phyloP scores from a whole-genome alignment of 2,888 invertebrate species.

The Chelonus formosanus region DNA sequence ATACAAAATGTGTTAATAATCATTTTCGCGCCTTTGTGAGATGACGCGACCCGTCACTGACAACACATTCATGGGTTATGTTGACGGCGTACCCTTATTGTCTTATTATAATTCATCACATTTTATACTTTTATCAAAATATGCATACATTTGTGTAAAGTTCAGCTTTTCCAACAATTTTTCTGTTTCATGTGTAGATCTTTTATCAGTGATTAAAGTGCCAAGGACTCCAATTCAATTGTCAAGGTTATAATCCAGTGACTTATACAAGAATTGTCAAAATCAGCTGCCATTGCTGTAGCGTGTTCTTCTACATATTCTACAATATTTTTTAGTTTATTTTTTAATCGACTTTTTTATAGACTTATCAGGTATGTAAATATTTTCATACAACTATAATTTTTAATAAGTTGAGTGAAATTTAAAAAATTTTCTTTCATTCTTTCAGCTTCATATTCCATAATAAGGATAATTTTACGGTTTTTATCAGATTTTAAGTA shows the following conservation, averaged over 20 bases:
- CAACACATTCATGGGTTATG: constrained; percentile 47
- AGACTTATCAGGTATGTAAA: too few relatives aligned
- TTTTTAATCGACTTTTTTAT: constrained; percentile 20
- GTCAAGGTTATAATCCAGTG: constrained; percentile 48
- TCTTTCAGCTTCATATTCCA: too few relatives aligned
- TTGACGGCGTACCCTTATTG: constrained; percentile 46
- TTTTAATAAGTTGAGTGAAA: too few relatives aligned
- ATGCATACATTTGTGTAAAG: neutral
- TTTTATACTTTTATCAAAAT: constrained; percentile 16
- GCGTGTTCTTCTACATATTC: too few relatives aligned
- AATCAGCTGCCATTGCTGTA: constrained; percentile 63
- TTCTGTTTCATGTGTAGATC: neutral
- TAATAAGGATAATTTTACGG: too few relatives aligned
- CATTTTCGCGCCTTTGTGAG: constrained; percentile 53
- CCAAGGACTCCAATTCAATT: constrained; percentile 23
- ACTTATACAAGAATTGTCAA: constrained; percentile 53
- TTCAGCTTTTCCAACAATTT: neutral
- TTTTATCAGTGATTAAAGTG: constrained; percentile 9
- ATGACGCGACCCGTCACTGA: constrained; percentile 49
- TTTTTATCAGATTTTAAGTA: too few relatives aligned
- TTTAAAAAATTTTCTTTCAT: too few relatives aligned
- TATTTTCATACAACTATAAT: too few relatives aligned
- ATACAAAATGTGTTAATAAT: constrained; percentile 30
- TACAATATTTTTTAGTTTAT: constrained; percentile 5
- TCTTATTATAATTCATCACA: constrained; percentile 32